Base-by-base conservation (phyloP, 2,888 invertebrate genomes). In the Strigamia crassipes region DNA sequence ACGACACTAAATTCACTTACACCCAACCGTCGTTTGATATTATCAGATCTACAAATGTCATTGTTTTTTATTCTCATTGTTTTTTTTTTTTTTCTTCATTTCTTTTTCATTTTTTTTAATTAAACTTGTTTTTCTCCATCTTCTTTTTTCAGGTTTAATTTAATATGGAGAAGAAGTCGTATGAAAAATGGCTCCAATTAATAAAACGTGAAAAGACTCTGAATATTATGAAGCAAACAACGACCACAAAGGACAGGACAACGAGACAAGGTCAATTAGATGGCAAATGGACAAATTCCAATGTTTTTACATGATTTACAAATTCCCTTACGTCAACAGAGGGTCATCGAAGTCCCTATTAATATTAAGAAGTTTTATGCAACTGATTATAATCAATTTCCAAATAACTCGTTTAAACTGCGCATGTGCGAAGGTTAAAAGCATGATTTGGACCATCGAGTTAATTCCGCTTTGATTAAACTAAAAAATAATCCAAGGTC, bases 101-200 rank as follows among this genome's bases (percentile, higher is more conserved):
- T 51, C 1, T 51, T 51, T 51, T 51, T 51, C n/a, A n/a, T n/a
- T n/a, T n/a, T 34, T 34, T 34, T 34, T 34, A 34, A 66, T 27
- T 27, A 66, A 66, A 66, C 23, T 23, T 66, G 66, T 66, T 66
- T 66, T n/a, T 51, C n/a, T n/a, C n/a, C n/a, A n/a, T n/a, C n/a
- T 51, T 51, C 1, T 51, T 51, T 51, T 51, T 51, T 51, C 4
- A n/a, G 18, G 12, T 51, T 51, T 66, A 66, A 66, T 66, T 66
- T 66, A 66, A 66, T 66, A 66, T 27, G 66, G 5, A 66, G 66
- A 66, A 66, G 66, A 13, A 66, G 66, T 66, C 2, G 66, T 66
- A 66, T 66, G 66, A 66, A 66, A 66, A 66, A 66, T 66, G 66
- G 66, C 10, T 66, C 31, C 66, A 66, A 66, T 66, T 66, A 51